Evolutionary conservation across 1,140 invertebrate species (phyloP).

Genomic region (Hormaphis cornu): DNA sequence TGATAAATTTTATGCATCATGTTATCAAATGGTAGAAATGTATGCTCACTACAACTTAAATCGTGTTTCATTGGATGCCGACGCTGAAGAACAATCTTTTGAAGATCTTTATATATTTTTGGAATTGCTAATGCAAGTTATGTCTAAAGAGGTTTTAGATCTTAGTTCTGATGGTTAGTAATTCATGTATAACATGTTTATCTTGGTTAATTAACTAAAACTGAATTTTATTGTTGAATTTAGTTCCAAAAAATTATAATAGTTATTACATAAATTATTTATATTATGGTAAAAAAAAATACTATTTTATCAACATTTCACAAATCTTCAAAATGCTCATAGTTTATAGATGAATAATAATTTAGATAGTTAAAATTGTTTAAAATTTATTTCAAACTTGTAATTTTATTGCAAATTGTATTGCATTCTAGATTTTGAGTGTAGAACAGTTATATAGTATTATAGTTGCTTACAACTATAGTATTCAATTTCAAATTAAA

Average conservation of each 20-base stretch:
- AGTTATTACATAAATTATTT: no score
- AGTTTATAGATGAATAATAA: no score
- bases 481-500: no score
- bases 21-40: conserved; percentile 54
- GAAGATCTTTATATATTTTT: conserved; percentile 62
- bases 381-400: no score
- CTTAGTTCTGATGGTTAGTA: conserved; percentile 42
- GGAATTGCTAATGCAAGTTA: conserved; percentile 58
- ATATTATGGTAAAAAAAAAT: neutral
- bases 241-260: neutral
- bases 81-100: conserved; percentile 61
- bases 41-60: conserved; percentile 60
- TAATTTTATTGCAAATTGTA: no score
- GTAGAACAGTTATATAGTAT: no score
- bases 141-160: conserved; percentile 62
- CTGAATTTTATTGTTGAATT: neutral
- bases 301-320: neutral
- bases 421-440: no score
- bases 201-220: neutral
- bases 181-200: neutral
- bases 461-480: no score
- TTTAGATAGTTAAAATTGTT: no score
- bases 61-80: conserved; percentile 47
- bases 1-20: conserved; percentile 51
- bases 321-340: no score